Evolutionary conservation across 2,888 invertebrate species (phyloP).

Genomic region (Callosobruchus maculatus): DNA sequence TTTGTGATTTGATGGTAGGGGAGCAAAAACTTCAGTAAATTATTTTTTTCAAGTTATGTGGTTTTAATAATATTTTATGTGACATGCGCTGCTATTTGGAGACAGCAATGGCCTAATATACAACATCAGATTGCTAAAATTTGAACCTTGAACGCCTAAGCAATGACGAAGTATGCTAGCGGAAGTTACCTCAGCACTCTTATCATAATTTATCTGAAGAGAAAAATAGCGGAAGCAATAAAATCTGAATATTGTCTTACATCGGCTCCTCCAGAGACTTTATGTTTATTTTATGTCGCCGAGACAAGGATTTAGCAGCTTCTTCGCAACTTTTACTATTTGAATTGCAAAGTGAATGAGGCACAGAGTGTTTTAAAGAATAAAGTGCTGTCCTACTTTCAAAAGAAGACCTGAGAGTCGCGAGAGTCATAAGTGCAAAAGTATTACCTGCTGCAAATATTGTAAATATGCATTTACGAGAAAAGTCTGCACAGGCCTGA

Average conservation of each 20-base stretch:
- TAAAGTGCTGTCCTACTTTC: background rate
- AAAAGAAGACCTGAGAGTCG: background rate
- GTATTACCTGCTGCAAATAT: background rate
- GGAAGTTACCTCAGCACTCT: too few species aligned
- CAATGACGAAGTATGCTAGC: too few species aligned
- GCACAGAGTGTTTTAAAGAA: constrained; percentile 11
- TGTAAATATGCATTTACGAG: background rate
- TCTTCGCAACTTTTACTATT: constrained; percentile 15
- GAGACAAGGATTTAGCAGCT: constrained; percentile 26
- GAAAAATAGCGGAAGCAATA: background rate
- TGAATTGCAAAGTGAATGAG: constrained; percentile 20
- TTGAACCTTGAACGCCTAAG: too few species aligned
- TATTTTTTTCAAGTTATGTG: too few species aligned
- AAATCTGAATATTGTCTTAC: background rate
- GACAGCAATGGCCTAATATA: too few species aligned
- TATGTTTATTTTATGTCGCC: constrained; percentile 40
- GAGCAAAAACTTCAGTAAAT: too few species aligned
- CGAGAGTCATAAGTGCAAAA: background rate
- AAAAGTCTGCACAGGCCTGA: too few species aligned
- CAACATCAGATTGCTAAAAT: too few species aligned
- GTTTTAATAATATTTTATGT: too few species aligned
- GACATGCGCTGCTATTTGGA: too few species aligned
- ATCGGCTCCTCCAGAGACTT: constrained; percentile 14
- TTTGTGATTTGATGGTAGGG: too few species aligned
- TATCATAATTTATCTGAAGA: background rate